A percentile compares a stretch with the other conserved stretches of the same genome.
These are phyloP conservation scores for Anableps anableps DNA, from an alignment of 2,797 vertebrate species.

Conservation along the genomic window DNA sequence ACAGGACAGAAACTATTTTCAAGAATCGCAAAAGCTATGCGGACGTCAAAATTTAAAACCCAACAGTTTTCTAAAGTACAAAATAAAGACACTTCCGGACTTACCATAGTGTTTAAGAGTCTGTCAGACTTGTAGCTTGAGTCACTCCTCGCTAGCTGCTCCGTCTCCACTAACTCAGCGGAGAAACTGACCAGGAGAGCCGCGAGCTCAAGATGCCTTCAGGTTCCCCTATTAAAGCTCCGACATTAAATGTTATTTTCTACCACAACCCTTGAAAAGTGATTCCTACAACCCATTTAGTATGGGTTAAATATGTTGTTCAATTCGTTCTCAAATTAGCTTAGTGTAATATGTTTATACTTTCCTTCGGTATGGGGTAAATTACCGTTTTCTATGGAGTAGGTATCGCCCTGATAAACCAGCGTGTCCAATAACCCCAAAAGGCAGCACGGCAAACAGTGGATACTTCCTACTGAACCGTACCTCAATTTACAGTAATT, in stretches of 20 bases:
- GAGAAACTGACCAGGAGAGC: constrained; percentile 28
- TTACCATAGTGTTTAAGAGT: constrained; percentile 31
- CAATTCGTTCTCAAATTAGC: rapidly evolving
- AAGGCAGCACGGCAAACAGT: constrained; percentile 28
- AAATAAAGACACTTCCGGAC: constrained; percentile 3
- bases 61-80: not conserved
- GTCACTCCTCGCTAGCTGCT: constrained; percentile 1
- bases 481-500: constrained; percentile 22
- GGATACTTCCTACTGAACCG: constrained; percentile 45
- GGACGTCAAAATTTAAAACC: not conserved
- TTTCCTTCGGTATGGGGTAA: rapidly evolving
- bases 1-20: not conserved
- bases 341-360: not conserved
- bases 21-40: not conserved
- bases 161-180: constrained; percentile 21
- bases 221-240: constrained; percentile 12
- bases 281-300: not conserved
- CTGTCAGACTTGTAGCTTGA: not conserved
- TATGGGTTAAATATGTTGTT: not conserved
- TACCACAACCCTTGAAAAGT: not conserved
- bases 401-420: not conserved
- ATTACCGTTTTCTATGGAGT: not conserved
- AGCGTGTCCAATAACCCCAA: rapidly evolving
- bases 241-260: not conserved
- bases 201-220: constrained; percentile 38